Percentiles rank a stretch among this genome's conserved stretches.
Evolutionary conservation across 2,888 invertebrate species (phyloP).

Genomic region (Balanococcus diminutus): DNA sequence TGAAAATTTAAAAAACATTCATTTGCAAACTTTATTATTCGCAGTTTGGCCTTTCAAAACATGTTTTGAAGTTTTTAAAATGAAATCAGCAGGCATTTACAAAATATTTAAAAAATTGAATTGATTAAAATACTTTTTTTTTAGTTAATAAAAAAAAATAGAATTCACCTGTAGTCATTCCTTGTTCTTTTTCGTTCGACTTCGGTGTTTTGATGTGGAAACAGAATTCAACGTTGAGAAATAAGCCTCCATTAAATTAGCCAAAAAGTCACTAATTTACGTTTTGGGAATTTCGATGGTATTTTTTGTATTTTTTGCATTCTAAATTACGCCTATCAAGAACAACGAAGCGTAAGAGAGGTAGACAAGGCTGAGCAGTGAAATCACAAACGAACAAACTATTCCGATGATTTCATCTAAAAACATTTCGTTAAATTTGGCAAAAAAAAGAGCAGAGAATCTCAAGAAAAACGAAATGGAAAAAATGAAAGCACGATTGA

Average conservation of each 20-base stretch:
- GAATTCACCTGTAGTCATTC: background rate
- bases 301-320: conserved; percentile 1
- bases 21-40: too few relatives aligned
- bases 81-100: too few relatives aligned
- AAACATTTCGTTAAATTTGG: background rate
- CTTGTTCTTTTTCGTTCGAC: background rate
- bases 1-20: too few relatives aligned
- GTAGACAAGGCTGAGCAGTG: background rate
- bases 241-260: background rate
- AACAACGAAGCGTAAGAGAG: background rate
- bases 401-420: conserved; percentile 6
- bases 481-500: conserved; percentile 22
- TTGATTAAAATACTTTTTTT: too few relatives aligned
- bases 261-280: background rate
- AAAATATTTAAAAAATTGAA: too few relatives aligned
- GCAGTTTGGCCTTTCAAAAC: too few relatives aligned
- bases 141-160: background rate
- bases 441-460: background rate
- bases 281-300: background rate
- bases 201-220: background rate
- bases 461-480: background rate
- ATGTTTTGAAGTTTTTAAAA: too few relatives aligned
- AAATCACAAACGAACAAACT: background rate
- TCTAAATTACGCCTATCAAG: background rate
- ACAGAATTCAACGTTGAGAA: background rate